Percentiles rank a stretch among this genome's conserved stretches.
Evolutionary conservation across 2,888 invertebrate genomes (phyloP).

Genomic region (Nemurella pictetii): DNA sequence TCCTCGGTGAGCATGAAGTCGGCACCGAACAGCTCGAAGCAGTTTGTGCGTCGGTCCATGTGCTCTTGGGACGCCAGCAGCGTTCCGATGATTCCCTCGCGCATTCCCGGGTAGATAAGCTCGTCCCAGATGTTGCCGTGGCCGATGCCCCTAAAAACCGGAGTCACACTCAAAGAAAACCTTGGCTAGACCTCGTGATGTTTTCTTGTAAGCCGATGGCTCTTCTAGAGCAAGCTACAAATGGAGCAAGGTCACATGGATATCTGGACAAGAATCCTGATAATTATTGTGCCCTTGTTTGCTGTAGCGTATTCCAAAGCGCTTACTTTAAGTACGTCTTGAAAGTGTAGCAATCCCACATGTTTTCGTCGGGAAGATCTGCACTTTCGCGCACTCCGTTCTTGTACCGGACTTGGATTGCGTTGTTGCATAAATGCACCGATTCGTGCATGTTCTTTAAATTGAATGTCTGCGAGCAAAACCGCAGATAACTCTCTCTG

Average conservation of each 20-base stretch:
- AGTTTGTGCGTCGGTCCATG: slow-evolving; percentile 67
- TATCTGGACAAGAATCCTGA: no score
- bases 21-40: slow-evolving; percentile 89
- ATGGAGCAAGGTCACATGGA: no score
- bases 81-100: slow-evolving; percentile 77
- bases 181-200: no score
- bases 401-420: slow-evolving; percentile 86
- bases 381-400: slow-evolving; percentile 71
- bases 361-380: slow-evolving; percentile 75
- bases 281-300: no score
- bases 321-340: slow-evolving; percentile 65
- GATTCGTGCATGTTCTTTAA: slow-evolving; percentile 88
- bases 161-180: slow-evolving; percentile 30
- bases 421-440: slow-evolving; percentile 90
- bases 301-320: no score
- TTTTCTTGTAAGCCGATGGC: no score
- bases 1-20: slow-evolving; percentile 89
- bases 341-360: slow-evolving; percentile 81
- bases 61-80: slow-evolving; percentile 77
- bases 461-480: slow-evolving; percentile 87
- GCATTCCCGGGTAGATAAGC: slow-evolving; percentile 82
- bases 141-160: slow-evolving; percentile 67
- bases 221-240: no score
- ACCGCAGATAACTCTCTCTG: slow-evolving; percentile 88
- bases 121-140: slow-evolving; percentile 71